Conservation (phyloP, 2,888 invertebrate genomes). For the Diplazon laetatorius region DNA sequence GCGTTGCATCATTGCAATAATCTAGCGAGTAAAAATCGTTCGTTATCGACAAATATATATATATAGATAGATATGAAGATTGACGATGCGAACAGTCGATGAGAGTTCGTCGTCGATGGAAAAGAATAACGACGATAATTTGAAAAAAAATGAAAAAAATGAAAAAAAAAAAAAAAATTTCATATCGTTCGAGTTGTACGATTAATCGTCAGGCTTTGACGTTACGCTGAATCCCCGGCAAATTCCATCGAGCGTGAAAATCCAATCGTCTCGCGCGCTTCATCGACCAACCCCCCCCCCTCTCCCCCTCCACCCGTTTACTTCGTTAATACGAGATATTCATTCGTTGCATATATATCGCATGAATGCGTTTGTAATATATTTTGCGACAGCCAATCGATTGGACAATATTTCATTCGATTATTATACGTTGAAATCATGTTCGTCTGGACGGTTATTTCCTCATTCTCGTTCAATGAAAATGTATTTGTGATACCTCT, state of each 20-base stretch:
- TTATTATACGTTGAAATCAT: not conserved
- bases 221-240: constrained; percentile 5
- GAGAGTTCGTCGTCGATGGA: constrained; percentile 5
- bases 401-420: not conserved
- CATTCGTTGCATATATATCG: constrained; percentile 7
- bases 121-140: constrained; percentile 25
- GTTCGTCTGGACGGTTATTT: not conserved
- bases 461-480: too few relatives aligned
- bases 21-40: constrained; percentile 14
- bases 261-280: not conserved
- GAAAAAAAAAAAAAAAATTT: constrained; percentile 24
- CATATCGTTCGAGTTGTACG: not conserved
- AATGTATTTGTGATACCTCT: too few relatives aligned
- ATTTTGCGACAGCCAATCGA: not conserved
- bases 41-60: too few relatives aligned
- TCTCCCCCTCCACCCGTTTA: not conserved
- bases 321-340: constrained; percentile 1
- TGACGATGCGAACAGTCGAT: too few relatives aligned
- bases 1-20: not conserved
- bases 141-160: too few relatives aligned
- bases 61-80: too few relatives aligned
- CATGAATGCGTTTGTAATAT: not conserved
- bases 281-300: too few relatives aligned
- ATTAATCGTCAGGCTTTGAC: not conserved
- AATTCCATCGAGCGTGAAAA: not conserved